phyloP scores from a whole-genome alignment of 2,888 invertebrate species.

The Epinotia ramella region DNA sequence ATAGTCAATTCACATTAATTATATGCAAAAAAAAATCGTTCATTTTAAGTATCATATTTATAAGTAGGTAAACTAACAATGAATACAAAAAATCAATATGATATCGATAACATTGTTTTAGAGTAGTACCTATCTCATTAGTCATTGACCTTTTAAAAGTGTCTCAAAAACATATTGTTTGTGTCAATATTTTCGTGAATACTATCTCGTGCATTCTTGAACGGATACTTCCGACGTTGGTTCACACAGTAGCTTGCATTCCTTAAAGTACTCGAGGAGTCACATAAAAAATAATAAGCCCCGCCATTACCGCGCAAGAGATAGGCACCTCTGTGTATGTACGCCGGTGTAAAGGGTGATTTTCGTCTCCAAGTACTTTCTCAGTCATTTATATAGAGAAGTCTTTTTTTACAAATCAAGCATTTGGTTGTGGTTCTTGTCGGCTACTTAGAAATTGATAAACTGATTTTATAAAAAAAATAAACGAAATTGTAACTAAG shows the following conservation, averaged over 20 bases:
- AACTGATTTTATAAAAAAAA: not conserved
- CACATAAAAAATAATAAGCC: constrained; percentile 84
- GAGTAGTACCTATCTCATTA: not conserved
- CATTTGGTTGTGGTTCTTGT: not conserved
- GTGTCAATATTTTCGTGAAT: constrained; percentile 25
- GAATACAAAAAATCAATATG: not conserved
- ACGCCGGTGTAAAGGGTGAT: constrained; percentile 56
- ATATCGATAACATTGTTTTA: constrained; percentile 15
- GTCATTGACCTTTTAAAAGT: not conserved
- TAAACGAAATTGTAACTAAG: not conserved
- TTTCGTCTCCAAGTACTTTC: constrained; percentile 73
- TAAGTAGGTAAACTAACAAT: not conserved
- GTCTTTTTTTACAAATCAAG: not conserved
- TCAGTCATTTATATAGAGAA: constrained; percentile 58
- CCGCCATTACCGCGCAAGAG: constrained; percentile 64
- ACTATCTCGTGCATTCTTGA: constrained; percentile 28
- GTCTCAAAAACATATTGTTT: constrained; percentile 16
- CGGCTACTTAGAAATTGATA: not conserved
- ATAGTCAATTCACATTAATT: too few species aligned
- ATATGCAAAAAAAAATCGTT: not conserved
- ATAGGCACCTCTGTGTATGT: constrained; percentile 54
- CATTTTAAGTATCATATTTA: not conserved
- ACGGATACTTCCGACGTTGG: constrained; percentile 29
- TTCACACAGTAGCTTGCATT: constrained; percentile 52
- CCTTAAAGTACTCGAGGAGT: constrained; percentile 60